phyloP scores from a whole-genome alignment of 2,888 invertebrate genomes.

The Orthosia cruda region DNA sequence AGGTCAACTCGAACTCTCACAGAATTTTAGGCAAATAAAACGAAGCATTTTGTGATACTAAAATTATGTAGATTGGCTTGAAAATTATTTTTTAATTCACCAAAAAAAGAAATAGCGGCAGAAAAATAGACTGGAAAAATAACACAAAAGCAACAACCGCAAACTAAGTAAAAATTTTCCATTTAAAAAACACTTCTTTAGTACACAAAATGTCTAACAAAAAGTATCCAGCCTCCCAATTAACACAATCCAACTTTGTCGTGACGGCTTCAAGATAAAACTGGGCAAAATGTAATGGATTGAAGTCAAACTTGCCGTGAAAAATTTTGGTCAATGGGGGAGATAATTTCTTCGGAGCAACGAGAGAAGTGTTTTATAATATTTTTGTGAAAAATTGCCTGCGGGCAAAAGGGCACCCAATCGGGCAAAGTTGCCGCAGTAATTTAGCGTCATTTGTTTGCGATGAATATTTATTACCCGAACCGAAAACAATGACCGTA shows the following conservation, averaged over 20 bases:
- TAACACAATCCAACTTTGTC: slow-evolving; percentile 87
- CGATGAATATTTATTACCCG: slow-evolving; percentile 88
- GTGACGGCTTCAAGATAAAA: slow-evolving; percentile 87
- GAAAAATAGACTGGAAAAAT: slow-evolving; percentile 16
- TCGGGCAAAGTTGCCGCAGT: slow-evolving; percentile 79
- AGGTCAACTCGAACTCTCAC: slow-evolving; percentile 13
- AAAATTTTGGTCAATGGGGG: slow-evolving; percentile 90
- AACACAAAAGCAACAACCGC: slow-evolving; percentile 33
- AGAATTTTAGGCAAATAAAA: slow-evolving; percentile 14
- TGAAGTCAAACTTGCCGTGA: slow-evolving; percentile 90
- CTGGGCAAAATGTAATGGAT: slow-evolving; percentile 88
- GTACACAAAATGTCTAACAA: slow-evolving; percentile 77
- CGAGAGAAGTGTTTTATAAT: slow-evolving; percentile 86
- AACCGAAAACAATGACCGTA: slow-evolving; percentile 85
- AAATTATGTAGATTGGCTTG: slow-evolving; percentile 24
- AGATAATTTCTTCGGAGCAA: slow-evolving; percentile 87
- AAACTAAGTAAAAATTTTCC: slow-evolving; percentile 75
- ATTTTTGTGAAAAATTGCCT: slow-evolving; percentile 86
- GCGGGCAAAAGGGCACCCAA: slow-evolving; percentile 75
- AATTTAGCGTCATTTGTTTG: slow-evolving; percentile 86
- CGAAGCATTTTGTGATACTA: slow-evolving; percentile 22
- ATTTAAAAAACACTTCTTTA: slow-evolving; percentile 74
- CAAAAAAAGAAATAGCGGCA: slow-evolving; percentile 1
- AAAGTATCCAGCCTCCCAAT: slow-evolving; percentile 84
- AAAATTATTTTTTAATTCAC: slow-evolving; percentile 21